Conservation (phyloP, 2,797 vertebrate genomes). For the Chloroceryle inda region DNA sequence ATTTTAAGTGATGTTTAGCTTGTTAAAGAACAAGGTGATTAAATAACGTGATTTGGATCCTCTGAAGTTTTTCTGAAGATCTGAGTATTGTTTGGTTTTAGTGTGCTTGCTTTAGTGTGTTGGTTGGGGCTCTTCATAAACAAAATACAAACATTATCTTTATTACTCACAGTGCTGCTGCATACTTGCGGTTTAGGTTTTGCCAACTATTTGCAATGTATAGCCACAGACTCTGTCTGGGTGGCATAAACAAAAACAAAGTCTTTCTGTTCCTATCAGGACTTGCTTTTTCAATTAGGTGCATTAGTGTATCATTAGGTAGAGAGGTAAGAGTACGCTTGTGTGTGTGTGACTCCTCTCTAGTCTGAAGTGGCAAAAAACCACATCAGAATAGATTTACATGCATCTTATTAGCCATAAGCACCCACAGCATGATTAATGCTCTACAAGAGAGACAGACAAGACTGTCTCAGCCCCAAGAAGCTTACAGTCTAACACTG, state of each 20-base stretch:
- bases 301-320: conserved; percentile 31
- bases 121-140: conserved; percentile 71
- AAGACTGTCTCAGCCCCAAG: conserved; percentile 9
- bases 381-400: conserved; percentile 46
- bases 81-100: conserved; percentile 57
- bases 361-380: conserved; percentile 42
- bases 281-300: conserved; percentile 53
- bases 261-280: conserved; percentile 67
- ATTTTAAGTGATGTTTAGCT: conserved; percentile 45
- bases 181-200: conserved; percentile 74
- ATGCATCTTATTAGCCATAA: background rate
- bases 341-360: background rate
- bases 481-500: conserved; percentile 9
- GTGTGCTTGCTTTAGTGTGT: conserved; percentile 49
- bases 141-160: conserved; percentile 72
- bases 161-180: conserved; percentile 67
- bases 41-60: conserved; percentile 43
- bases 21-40: conserved; percentile 58
- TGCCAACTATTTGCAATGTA: conserved; percentile 73
- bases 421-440: conserved; percentile 59
- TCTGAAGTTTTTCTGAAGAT: conserved; percentile 42
- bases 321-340: background rate
- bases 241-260: conserved; percentile 73
- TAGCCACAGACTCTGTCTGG: conserved; percentile 71
- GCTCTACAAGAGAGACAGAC: conserved; percentile 4